Conservation (phyloP, 2,888 invertebrate species). For the Galeopsomyia nigrocyanea region DNA sequence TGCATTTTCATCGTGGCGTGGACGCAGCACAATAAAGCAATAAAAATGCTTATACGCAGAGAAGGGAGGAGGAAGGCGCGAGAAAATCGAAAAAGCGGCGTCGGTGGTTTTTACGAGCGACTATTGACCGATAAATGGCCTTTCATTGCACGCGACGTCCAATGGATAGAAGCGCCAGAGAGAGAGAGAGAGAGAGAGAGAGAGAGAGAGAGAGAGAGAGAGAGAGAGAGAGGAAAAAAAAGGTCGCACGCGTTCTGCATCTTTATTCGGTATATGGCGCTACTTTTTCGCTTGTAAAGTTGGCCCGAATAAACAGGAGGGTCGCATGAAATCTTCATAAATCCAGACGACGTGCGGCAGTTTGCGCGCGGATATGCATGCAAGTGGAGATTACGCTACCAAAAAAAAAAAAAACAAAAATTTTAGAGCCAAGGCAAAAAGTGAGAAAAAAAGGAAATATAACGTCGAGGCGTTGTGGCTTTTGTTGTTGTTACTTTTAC, state of each 20-base stretch:
- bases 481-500: no score
- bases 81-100: background rate
- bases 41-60: slow-evolving; percentile 17
- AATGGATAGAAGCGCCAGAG: no score
- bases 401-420: background rate
- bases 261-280: slow-evolving; percentile 24
- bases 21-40: slow-evolving; percentile 16
- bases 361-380: background rate
- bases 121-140: slow-evolving; percentile 14
- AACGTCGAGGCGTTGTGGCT: no score
- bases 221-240: no score
- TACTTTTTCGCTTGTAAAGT: slow-evolving; percentile 22
- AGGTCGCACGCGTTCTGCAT: slow-evolving; percentile 28
- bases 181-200: no score
- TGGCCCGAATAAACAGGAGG: slow-evolving; percentile 29
- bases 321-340: slow-evolving; percentile 41
- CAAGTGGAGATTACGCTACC: slow-evolving; percentile 21
- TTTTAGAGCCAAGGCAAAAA: no score
- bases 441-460: no score
- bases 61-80: background rate
- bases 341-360: slow-evolving; percentile 15
- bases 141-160: background rate
- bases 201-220: no score
- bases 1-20: background rate
- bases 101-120: slow-evolving; percentile 28